Percentiles rank a stretch among this genome's conserved stretches.
These are phyloP conservation scores for Eilema depressum DNA, from an alignment of 2,888 invertebrate genomes.

Conservation along the genomic window DNA sequence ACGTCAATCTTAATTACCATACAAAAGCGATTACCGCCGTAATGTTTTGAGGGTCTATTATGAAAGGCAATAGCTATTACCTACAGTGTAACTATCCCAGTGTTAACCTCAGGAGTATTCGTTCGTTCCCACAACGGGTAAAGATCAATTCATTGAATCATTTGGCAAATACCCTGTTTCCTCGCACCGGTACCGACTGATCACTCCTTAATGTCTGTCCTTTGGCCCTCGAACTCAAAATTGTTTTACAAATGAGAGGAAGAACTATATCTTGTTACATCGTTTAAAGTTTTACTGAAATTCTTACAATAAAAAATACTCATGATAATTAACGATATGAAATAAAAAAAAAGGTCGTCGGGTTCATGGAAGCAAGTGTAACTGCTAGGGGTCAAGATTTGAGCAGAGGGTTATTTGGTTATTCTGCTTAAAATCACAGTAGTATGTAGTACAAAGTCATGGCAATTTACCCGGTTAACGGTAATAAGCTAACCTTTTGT, in stretches of 20 bases:
- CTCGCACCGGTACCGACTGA: conserved; percentile 63
- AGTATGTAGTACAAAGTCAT: too few species aligned
- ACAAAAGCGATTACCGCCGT: conserved; percentile 53
- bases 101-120: conserved; percentile 58
- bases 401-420: too few species aligned
- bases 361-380: too few species aligned
- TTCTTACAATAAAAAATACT: not conserved
- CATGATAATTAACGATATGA: not conserved
- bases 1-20: conserved; percentile 60
- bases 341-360: not conserved
- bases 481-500: not conserved
- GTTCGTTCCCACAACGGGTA: conserved; percentile 75
- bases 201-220: conserved; percentile 71
- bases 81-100: conserved; percentile 29
- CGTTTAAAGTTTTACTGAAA: conserved; percentile 20
- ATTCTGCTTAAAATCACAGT: not conserved
- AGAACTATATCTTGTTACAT: conserved; percentile 28
- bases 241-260: conserved; percentile 62
- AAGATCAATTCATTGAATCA: conserved; percentile 76
- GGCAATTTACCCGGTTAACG: too few species aligned
- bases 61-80: conserved; percentile 34
- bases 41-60: conserved; percentile 36
- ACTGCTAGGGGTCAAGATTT: too few species aligned
- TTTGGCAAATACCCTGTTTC: conserved; percentile 73
- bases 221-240: conserved; percentile 62